Evolutionary conservation across 53 echinoderm and acorn worm species (phyloP), one percentile per base, ranked within the genome.

Genomic region (Echinometra lucunter): DNA sequence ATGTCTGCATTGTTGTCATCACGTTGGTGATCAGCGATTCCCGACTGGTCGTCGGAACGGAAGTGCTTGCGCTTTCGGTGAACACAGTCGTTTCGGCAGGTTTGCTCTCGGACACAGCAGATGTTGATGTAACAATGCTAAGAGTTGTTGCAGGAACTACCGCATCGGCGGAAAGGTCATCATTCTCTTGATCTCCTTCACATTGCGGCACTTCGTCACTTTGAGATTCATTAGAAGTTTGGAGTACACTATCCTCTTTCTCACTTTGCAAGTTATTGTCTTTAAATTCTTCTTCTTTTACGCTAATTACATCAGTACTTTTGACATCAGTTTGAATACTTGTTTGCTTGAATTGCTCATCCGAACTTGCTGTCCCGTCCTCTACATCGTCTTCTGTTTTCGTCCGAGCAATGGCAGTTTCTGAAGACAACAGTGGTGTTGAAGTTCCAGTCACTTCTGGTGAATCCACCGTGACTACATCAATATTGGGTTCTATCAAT

Each of bases 1-100:
- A 95, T 27, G 97, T 97, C 92, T 97, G 97, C 25, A 97, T 97
- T 9, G 97, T 96, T 12, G 98, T 97, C 94, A 98, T 75, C 40
- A 98, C 95, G 60, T 97, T 98, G 10, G 97, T 89, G 88, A 98
- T 95, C 78, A 98, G 91, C 3, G 98, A 96, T 44, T 98, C 98
- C 92, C 96, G 95, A 93, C 98, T 92, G 82, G 96, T 40, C 28
- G 57, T 95, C 16, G 66, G 49, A 45, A 83, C 34, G 2, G 92
- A 6, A 23, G 45, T 82, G 27, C 58, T 81, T 63, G 82, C 18
- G 18, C 82, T 45, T 58, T 57, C 89, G 32, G 53, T 88, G 30
- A 44, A 56, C 56, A 25, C 30, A 1, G 89, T 58, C 27, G 89
- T 17, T 18, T 21, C 57, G 4, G 11, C 60, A 60, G 18, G 19